These are phyloP conservation scores for Odontothrips loti DNA, from an alignment of 2,888 invertebrate genomes.

Conservation along the genomic window DNA sequence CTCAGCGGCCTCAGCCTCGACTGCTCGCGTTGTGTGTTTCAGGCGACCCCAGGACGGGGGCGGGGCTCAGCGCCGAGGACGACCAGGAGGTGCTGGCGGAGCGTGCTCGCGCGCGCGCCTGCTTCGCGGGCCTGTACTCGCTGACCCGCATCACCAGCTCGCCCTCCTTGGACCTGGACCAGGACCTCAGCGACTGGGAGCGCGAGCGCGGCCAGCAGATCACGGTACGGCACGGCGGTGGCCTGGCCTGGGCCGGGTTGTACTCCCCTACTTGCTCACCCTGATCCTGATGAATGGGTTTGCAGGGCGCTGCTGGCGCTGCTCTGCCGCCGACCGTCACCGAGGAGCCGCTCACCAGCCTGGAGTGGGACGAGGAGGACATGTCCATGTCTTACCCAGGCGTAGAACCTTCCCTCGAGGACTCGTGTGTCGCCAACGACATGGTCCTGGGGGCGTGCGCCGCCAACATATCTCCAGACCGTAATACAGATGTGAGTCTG, in stretches of 20 bases:
- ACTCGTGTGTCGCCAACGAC: background rate
- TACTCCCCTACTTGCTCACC: too few relatives aligned
- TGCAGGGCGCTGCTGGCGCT: background rate
- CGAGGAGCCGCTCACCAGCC: background rate
- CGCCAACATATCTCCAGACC: background rate
- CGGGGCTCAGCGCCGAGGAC: background rate
- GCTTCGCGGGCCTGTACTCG: constrained; percentile 11
- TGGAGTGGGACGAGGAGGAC: constrained; percentile 14
- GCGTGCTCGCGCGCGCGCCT: background rate
- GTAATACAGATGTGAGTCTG: background rate
- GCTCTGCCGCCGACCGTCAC: background rate
- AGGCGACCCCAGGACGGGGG: background rate
- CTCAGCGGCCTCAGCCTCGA: too few relatives aligned
- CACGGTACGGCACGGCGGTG: too few relatives aligned
- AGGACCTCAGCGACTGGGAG: constrained; percentile 15
- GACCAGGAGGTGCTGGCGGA: background rate
- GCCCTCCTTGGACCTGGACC: constrained; percentile 12
- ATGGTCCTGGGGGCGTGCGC: background rate
- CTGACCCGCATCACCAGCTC: constrained; percentile 1
- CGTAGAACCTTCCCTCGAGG: background rate
- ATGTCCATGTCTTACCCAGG: background rate
- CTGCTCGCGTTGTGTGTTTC: background rate
- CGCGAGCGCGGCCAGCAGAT: background rate
- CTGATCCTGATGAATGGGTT: too few relatives aligned
- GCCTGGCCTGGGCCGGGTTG: too few relatives aligned